These are phyloP conservation scores for Equus przewalskii DNA, from an alignment of 2,113 vertebrate genomes.

Conservation along the genomic window DNA sequence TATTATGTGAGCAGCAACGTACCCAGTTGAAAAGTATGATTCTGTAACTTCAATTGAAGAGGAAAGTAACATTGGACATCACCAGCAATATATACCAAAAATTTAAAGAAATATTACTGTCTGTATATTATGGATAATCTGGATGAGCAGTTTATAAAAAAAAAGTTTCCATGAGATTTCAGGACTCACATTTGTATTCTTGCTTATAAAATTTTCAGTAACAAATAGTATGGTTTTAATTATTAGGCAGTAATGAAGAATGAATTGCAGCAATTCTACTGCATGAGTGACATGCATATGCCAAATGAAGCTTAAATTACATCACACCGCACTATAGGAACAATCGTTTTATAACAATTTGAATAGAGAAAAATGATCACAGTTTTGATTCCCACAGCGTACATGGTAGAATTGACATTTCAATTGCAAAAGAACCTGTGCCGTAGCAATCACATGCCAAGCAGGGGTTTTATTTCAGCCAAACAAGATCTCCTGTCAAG, in stretches of 20 bases:
- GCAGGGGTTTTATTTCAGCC: background rate
- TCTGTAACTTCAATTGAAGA: background rate
- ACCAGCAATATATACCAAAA: background rate
- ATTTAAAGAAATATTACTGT: background rate
- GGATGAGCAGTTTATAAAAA: background rate
- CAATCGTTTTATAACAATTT: background rate
- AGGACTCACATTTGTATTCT: background rate
- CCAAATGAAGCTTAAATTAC: background rate
- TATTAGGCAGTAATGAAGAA: background rate
- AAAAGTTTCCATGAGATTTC: background rate
- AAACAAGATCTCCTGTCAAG: conserved; percentile 2
- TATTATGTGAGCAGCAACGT: background rate
- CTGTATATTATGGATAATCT: background rate
- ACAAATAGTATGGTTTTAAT: background rate
- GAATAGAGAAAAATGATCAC: background rate
- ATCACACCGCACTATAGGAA: background rate
- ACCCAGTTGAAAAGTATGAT: background rate
- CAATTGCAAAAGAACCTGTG: background rate
- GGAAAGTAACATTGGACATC: background rate
- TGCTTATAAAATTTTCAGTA: background rate
- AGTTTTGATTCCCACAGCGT: background rate
- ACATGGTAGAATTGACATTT: background rate
- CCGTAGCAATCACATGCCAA: background rate
- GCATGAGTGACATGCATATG: background rate
- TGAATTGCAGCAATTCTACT: background rate